These are phyloP conservation scores for Poliocrania exsul DNA, from an alignment of 2,797 vertebrate species.

Conservation along the genomic window DNA sequence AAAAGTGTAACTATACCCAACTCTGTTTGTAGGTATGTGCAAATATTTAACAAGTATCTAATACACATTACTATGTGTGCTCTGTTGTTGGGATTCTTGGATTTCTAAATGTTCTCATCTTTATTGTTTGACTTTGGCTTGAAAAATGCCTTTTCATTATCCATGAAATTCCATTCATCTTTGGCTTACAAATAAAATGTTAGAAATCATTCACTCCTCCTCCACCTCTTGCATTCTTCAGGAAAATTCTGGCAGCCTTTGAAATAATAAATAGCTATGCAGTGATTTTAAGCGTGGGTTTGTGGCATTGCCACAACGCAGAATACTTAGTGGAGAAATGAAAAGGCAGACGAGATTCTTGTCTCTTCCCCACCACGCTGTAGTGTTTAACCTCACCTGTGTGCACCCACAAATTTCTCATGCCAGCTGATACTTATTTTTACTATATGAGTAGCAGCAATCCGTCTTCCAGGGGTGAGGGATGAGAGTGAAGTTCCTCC, in stretches of 20 bases:
- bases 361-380: neutral
- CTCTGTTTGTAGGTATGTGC: neutral
- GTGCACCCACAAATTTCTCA: neutral
- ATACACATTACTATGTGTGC: neutral
- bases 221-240: neutral
- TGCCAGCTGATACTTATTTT: neutral
- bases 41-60: neutral
- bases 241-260: slow-evolving; percentile 11
- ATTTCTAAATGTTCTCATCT: neutral
- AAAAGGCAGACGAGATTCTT: neutral
- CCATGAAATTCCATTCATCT: neutral
- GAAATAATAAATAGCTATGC: neutral
- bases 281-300: neutral
- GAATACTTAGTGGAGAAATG: neutral
- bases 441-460: neutral
- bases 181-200: neutral
- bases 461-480: neutral
- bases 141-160: neutral
- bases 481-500: neutral
- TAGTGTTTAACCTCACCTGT: neutral
- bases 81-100: neutral
- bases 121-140: neutral
- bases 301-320: neutral
- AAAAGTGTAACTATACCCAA: neutral
- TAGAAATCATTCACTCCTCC: neutral